phyloP scores from a whole-genome alignment of 37 sponge, comb jelly and placozoan genomes.

The Crambe crambe region DNA sequence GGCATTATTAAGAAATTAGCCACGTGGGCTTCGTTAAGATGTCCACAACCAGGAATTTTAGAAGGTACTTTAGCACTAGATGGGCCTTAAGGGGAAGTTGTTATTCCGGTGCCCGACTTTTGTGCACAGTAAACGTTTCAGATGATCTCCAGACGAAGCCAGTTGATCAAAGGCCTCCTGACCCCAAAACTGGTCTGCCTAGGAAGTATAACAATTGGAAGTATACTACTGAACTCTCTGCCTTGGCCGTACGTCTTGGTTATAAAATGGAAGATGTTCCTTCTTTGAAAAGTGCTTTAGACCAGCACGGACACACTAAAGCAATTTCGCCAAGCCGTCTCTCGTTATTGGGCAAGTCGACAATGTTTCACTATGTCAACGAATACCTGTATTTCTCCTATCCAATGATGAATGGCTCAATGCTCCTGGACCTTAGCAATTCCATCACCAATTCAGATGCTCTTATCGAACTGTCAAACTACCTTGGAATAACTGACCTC shows the following conservation, averaged over 20 bases:
- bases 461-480: constrained; percentile 47
- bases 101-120: no score
- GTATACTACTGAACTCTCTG: constrained; percentile 66
- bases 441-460: constrained; percentile 27
- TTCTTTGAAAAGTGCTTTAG: constrained; percentile 57
- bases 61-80: no score
- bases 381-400: constrained; percentile 75
- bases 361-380: constrained; percentile 51
- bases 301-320: background rate
- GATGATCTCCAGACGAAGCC: no score
- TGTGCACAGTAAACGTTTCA: no score
- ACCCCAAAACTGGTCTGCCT: no score
- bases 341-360: constrained; percentile 56
- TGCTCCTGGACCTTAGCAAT: constrained; percentile 33
- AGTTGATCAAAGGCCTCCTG: no score
- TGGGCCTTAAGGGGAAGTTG: no score
- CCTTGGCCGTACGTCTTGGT: constrained; percentile 67
- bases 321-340: constrained; percentile 25
- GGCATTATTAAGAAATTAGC: no score
- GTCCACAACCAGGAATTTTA: no score
- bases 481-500: constrained; percentile 78
- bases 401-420: constrained; percentile 53
- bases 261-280: constrained; percentile 33
- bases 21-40: no score
- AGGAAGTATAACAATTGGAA: constrained; percentile 52